Base-by-base conservation (phyloP, 2,113 vertebrate genomes). In the Phylloscopus whistleri region DNA sequence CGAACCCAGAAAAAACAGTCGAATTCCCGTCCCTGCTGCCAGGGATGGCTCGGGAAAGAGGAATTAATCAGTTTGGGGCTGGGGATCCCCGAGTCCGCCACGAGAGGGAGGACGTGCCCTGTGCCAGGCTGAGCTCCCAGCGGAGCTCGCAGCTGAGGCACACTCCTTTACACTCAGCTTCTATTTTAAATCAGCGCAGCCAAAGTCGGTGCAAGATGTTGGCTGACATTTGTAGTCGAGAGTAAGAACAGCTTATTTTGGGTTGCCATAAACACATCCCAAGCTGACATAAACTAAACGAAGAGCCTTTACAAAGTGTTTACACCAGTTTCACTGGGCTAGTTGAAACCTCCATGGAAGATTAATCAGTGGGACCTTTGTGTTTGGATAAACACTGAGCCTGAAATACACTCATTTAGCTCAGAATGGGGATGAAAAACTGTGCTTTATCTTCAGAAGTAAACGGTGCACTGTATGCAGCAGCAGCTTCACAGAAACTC, bases 181-280 rank as follows among this genome's bases (percentile, higher is more conserved):
- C 86, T 94, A 43, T 94, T 94, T 94, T 66, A 85, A 73, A 73
- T 10, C 89, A 16, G 35, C 15, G 74, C 6, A 13, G 80, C 56
- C 79, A 39, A 90, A 95, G 90, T 70, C 9, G n/a, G 55, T 59
- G 92, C 92, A 52, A 95, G 88, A 70, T 63, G 82, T 20, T 94
- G 90, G 90, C 92, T 91, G 94, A 84, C 90, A 75, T 81, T 92
- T 90, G 95, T 28, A 87, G 85, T 2, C 49, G 10, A 41, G 75
- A n/a, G 39, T 56, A 90, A 86, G 89, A 93, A 86, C 16, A 86
- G 83, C 60, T 78, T 60, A 8, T 64, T 95, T 91, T 33, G 75
- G 79, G 93, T 90, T 91, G 79, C 86, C 88, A 94, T 94, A 93
- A 96, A 96, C 90, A 96, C 76, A 75, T 86, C 58, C 60, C 72